phyloP scores from a whole-genome alignment of 2,888 invertebrate genomes.

The Luperina testacea region DNA sequence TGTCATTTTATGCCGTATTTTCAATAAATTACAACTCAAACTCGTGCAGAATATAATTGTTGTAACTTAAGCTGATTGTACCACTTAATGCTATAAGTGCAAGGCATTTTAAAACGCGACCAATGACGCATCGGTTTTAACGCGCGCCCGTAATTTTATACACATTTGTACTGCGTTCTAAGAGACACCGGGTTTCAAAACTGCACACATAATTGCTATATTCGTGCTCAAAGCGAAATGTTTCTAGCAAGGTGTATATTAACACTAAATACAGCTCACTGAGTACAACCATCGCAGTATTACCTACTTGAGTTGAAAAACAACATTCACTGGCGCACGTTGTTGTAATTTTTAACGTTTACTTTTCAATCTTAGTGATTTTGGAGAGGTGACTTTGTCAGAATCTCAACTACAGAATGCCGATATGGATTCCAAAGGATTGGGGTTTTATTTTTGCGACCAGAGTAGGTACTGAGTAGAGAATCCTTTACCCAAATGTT shows the following conservation, averaged over 20 bases:
- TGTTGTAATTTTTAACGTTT: conserved; percentile 32
- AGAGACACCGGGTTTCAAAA: conserved; percentile 64
- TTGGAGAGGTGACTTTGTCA: not conserved
- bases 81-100: conserved; percentile 75
- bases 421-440: not conserved
- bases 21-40: not conserved
- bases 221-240: conserved; percentile 64
- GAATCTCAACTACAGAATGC: not conserved
- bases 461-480: not conserved
- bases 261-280: conserved; percentile 59
- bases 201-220: conserved; percentile 66
- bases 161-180: conserved; percentile 74
- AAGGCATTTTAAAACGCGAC: conserved; percentile 83
- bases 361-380: conserved; percentile 22
- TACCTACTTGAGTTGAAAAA: conserved; percentile 47
- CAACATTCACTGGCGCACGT: conserved; percentile 58
- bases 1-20: not conserved
- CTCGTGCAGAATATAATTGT: conserved; percentile 42
- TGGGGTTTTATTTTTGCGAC: not conserved
- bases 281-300: conserved; percentile 51
- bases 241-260: conserved; percentile 60
- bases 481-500: not conserved
- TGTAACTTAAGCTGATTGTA: conserved; percentile 57
- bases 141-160: conserved; percentile 80
- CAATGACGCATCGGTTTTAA: conserved; percentile 89